Evolutionary conservation across 1,140 invertebrate genomes (phyloP), one percentile per base, ranked within the genome.

Genomic region (Meteorus sp.): DNA sequence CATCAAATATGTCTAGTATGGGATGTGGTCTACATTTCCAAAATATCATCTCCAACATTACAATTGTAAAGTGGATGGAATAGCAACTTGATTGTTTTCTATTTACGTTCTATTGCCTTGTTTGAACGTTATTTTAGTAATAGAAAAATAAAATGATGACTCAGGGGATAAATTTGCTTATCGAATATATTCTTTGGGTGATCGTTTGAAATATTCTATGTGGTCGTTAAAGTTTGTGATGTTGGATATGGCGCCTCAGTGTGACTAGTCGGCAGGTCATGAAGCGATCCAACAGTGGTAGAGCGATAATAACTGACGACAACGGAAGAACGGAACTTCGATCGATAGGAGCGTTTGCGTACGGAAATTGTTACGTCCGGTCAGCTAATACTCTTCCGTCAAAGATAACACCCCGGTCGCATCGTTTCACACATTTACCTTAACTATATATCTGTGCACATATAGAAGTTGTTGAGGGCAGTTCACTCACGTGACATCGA

Each of bases 281-380:
- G 25, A 61, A 56, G 35, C 23, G 15, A 13, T 17, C 19, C 45
- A 31, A 47, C 47, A 39, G 27, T 33, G 39, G 35, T 22, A 44
- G 54, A 43, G 52, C 56, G 8, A 39, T 60, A n/a, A 56, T 57
- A 45, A 54, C 47, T 44, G n/a, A 11, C 33, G 35, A 55, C 29
- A 39, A 44, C 45, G 11, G 44, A 57, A 59, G 41, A 55, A 54
- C 55, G 64, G 61, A 66, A 58, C 55, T 61, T 56, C 17, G 61
- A 66, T 66, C 64, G 61, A 66, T 61, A 63, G 64, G 61, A 52
- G 63, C 56, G 53, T 66, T 63, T 63, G 64, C 64, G 58, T 61
- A 57, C 58, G 64, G 64, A 66, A 66, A 66, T 66, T 66, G 64
- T 61, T 37, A 63, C 56, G 52, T 66, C 64, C 64, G 58, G 51